Percentiles rank a stretch among this genome's conserved stretches.
Evolutionary conservation across 2,888 invertebrate species (phyloP).

Genomic region (Thymelicus sylvestris): DNA sequence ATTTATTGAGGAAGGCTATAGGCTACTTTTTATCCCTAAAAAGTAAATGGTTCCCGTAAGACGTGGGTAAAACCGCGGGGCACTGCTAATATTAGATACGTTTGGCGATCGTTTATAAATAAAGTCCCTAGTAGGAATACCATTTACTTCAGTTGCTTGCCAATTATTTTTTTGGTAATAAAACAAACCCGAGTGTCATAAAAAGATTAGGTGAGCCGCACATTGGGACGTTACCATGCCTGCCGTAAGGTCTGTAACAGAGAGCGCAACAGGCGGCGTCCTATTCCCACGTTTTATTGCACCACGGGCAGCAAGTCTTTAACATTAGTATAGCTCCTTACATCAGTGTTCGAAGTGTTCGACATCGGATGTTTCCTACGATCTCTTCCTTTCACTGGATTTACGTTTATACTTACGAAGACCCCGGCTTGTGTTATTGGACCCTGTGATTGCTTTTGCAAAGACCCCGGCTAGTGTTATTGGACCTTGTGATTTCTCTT

Average conservation of each 20-base stretch:
- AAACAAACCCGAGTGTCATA: conserved; percentile 4
- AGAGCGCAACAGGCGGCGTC: conserved; percentile 4
- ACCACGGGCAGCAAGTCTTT: conserved; percentile 4
- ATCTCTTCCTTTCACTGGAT: neutral
- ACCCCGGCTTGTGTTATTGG: conserved; percentile 4
- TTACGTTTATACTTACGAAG: neutral
- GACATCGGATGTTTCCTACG: conserved; percentile 4
- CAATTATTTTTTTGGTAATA: neutral
- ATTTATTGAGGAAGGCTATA: conserved; percentile 23
- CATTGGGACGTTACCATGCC: conserved; percentile 4
- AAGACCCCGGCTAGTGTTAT: conserved; percentile 4
- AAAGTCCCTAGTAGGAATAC: conserved; percentile 4
- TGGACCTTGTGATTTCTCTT: conserved; percentile 4
- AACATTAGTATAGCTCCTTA: conserved; percentile 4
- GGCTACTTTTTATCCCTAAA: conserved; percentile 6
- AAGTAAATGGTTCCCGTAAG: conserved; percentile 4
- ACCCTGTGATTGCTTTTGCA: conserved; percentile 4
- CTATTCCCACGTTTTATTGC: conserved; percentile 4
- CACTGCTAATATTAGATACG: conserved; percentile 4
- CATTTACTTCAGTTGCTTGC: conserved; percentile 1
- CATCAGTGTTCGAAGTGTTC: conserved; percentile 4
- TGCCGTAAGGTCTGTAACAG: conserved; percentile 4
- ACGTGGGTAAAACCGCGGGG: conserved; percentile 4
- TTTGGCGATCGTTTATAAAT: conserved; percentile 4
- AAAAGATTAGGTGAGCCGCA: conserved; percentile 4